Evolutionary conservation across 2,797 vertebrate genomes (phyloP).

Genomic region (Megalops cyprinoides): DNA sequence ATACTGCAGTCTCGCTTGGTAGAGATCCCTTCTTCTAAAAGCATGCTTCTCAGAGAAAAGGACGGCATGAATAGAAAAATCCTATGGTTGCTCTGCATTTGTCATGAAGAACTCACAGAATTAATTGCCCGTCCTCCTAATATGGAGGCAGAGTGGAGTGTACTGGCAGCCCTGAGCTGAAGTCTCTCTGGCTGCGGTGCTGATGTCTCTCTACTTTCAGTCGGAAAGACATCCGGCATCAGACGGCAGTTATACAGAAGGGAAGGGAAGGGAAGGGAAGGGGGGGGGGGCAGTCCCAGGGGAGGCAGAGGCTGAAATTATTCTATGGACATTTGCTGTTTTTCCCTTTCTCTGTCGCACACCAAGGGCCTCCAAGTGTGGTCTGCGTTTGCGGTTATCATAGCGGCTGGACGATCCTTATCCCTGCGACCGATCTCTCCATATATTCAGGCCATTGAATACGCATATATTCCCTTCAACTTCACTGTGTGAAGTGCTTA

Average conservation of each 20-base stretch:
- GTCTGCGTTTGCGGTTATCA: slow-evolving; percentile 41
- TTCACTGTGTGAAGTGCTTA: no score
- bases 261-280: background rate
- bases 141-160: slow-evolving; percentile 70
- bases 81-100: background rate
- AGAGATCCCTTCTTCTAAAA: background rate
- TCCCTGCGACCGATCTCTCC: slow-evolving; percentile 70
- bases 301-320: slow-evolving; percentile 78
- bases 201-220: slow-evolving; percentile 37
- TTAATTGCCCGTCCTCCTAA: slow-evolving; percentile 77
- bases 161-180: slow-evolving; percentile 69
- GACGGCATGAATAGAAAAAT: background rate
- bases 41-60: background rate
- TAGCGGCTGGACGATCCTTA: slow-evolving; percentile 6
- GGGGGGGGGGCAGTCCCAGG: slow-evolving; percentile 62
- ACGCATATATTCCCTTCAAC: no score
- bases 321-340: slow-evolving; percentile 73
- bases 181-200: slow-evolving; percentile 49
- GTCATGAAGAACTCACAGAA: slow-evolving; percentile 60
- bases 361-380: slow-evolving; percentile 70
- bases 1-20: background rate
- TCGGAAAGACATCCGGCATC: slow-evolving; percentile 74
- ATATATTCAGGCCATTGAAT: no score
- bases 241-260: slow-evolving; percentile 67
- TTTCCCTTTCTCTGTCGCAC: slow-evolving; percentile 59